Evolutionary conservation across 2,797 vertebrate genomes (phyloP).

Genomic region (Loris lydekkerianus): DNA sequence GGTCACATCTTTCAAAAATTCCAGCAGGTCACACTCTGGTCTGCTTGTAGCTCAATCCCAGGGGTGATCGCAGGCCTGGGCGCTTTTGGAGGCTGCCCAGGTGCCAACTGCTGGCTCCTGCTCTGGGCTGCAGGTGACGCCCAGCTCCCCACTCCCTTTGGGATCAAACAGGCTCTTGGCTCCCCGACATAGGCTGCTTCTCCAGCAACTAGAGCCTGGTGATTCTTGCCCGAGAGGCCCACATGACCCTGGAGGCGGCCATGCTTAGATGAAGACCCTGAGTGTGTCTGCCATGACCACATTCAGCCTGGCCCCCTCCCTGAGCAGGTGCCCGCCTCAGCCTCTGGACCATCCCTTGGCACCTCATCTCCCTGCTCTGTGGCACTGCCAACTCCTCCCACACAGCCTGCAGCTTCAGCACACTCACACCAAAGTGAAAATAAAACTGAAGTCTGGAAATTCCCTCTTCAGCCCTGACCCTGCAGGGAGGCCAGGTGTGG

Average conservation of each 20-base stretch:
- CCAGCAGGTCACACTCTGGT: accelerated
- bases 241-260: not conserved
- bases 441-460: slow-evolving; percentile 58
- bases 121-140: accelerated
- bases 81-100: not conserved
- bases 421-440: not conserved
- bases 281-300: not conserved
- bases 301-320: not conserved
- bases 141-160: not conserved
- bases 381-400: not conserved
- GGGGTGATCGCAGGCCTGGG: too few relatives aligned
- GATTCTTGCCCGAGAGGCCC: not conserved
- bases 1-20: not conserved
- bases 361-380: not conserved
- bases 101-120: too few relatives aligned
- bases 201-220: not conserved
- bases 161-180: not conserved
- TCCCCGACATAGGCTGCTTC: not conserved
- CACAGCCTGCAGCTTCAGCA: not conserved
- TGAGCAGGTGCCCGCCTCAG: accelerated
- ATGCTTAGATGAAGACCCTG: not conserved
- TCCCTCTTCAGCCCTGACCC: not conserved
- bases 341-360: not conserved
- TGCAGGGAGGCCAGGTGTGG: accelerated
- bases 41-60: not conserved